These are phyloP conservation scores for Orchesella flavescens DNA, from an alignment of 2,888 invertebrate genomes.

Conservation along the genomic window DNA sequence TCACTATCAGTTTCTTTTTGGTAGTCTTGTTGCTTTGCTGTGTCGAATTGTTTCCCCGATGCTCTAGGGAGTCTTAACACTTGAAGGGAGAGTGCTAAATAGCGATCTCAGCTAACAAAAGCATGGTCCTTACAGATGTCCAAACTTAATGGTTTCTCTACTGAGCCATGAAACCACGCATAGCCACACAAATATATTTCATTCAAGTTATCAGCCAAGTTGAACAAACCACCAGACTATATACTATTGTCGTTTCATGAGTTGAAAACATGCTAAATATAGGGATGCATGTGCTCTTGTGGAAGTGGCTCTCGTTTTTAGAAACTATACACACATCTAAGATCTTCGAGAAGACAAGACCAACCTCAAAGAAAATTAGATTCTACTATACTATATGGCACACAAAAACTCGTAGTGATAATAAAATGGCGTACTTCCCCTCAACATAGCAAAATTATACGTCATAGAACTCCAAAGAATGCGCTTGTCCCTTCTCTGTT, in stretches of 20 bases:
- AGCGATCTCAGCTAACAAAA: background rate
- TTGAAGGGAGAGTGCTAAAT: slow-evolving; percentile 6
- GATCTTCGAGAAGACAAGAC: slow-evolving; percentile 6
- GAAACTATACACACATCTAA: too few species aligned
- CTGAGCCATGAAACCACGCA: background rate
- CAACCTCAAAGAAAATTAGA: slow-evolving; percentile 41
- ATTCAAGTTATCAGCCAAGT: background rate
- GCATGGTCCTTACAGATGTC: slow-evolving; percentile 1
- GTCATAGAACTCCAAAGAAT: too few species aligned
- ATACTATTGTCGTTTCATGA: too few species aligned
- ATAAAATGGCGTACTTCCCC: too few species aligned
- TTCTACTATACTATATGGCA: background rate
- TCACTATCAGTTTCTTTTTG: too few species aligned
- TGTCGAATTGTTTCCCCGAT: slow-evolving; percentile 19
- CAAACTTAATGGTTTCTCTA: background rate
- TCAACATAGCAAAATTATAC: too few species aligned
- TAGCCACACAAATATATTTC: background rate
- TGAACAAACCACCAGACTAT: background rate
- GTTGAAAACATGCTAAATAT: too few species aligned
- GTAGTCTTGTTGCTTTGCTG: too few species aligned
- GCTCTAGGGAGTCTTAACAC: slow-evolving; percentile 34
- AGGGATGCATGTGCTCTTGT: too few species aligned
- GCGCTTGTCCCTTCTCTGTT: too few species aligned
- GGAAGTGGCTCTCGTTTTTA: too few species aligned
- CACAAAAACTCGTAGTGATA: background rate